Conservation (phyloP, 2,888 invertebrate genomes). For the Archaeoteleia sp. region DNA sequence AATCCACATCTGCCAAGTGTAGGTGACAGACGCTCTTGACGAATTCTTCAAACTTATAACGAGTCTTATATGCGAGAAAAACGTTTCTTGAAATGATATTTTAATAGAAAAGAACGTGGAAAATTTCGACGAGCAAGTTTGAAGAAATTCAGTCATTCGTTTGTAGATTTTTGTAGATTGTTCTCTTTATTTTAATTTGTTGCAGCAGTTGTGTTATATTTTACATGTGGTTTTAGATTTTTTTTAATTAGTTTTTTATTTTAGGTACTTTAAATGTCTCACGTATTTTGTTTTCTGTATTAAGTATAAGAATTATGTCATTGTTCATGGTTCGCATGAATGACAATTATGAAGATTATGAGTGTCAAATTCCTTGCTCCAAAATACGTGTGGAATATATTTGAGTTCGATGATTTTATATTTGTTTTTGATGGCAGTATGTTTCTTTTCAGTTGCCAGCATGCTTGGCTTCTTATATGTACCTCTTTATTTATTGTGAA, state of each 20-base stretch:
- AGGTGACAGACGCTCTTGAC: constrained; percentile 78
- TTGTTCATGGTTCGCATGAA: too few species aligned
- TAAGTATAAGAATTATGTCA: too few species aligned
- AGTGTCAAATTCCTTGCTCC: constrained; percentile 11
- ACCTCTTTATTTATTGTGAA: not conserved
- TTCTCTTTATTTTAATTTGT: constrained; percentile 47
- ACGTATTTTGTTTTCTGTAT: too few species aligned
- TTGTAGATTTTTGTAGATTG: constrained; percentile 36
- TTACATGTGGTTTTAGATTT: constrained; percentile 36
- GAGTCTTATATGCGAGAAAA: too few species aligned
- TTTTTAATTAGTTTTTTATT: constrained; percentile 25
- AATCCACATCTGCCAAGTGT: constrained; percentile 88
- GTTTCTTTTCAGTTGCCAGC: constrained; percentile 39
- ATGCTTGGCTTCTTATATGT: constrained; percentile 21
- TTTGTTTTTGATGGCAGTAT: constrained; percentile 39
- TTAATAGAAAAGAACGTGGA: too few species aligned
- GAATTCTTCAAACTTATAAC: constrained; percentile 63
- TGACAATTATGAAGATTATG: not conserved
- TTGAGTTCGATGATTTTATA: constrained; percentile 17
- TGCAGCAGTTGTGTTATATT: constrained; percentile 31
- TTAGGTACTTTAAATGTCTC: not conserved
- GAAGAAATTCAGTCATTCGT: constrained; percentile 35
- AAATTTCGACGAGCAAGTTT: too few species aligned
- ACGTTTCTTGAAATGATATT: constrained; percentile 5
- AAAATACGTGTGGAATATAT: constrained; percentile 16